Base-by-base conservation (phyloP, 2,797 vertebrate species). In the Melopsittacus undulatus region DNA sequence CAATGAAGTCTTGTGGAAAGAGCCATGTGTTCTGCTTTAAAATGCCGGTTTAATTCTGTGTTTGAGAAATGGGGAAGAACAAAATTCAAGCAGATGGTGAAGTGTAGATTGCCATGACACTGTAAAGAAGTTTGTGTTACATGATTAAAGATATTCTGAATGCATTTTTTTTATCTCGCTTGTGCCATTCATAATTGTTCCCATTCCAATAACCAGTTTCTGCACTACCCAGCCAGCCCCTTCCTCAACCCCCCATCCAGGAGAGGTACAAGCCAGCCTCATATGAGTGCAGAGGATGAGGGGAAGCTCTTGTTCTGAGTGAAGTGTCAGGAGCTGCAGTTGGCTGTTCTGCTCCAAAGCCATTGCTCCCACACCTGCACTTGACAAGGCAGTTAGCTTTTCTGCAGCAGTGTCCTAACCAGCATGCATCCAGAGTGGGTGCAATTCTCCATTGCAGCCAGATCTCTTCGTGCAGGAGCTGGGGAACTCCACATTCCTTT, bases 121-220 rank as follows among this genome's bases (percentile, higher is more conserved):
- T 93, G 96, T 96, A 80, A 94, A 92, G 76, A 54, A 77, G 87
- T 96, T 96, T 90, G 95, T 96, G 96, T 97, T 91, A 94, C 95
- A 83, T 95, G 92, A 96, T 94, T 97, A 94, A 97, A 97, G 96
- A 97, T 93, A 88, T 92, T 85, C 86, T 94, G 78, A 96, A 93
- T 84, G 87, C 91, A 69, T 64, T 90, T 92, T 62, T 45, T 91
- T 93, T 59, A 27, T 86, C 87, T 90, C 40, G 62, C 63, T 78
- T 69, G 84, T 91, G 84, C 78, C 94, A 88, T 89, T 97, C 89
- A 83, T 87, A 94, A 80, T 77, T 89, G 67, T 96, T 87, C 74
- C 67, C 11, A 5, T 84, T 85, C 42, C 90, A 90, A 92, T 97
- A 87, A 93, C 92, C 66, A 75, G 36, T 92, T 90, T 83, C 46